Evolutionary conservation across 2,113 vertebrate genomes (phyloP).

Genomic region (Anarrhichthys ocellatus): DNA sequence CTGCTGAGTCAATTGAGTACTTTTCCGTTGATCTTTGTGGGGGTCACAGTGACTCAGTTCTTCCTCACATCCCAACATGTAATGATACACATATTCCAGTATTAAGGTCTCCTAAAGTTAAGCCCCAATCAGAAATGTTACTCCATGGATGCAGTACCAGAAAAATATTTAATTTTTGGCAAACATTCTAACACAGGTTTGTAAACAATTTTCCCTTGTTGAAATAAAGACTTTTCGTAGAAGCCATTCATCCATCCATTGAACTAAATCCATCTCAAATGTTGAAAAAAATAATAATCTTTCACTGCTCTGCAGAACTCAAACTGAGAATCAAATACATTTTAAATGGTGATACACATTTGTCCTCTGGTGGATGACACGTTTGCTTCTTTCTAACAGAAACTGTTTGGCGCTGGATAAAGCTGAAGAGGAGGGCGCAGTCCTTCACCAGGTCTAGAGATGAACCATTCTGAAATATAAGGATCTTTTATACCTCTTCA

Average conservation of each 20-base stretch:
- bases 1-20: neutral
- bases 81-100: slow-evolving; percentile 30
- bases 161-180: slow-evolving; percentile 71
- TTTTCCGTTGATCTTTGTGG: neutral
- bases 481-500: slow-evolving; percentile 45
- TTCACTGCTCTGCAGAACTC: slow-evolving; percentile 49
- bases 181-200: slow-evolving; percentile 79
- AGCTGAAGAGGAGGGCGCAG: slow-evolving; percentile 35
- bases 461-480: slow-evolving; percentile 37
- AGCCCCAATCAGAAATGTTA: slow-evolving; percentile 51
- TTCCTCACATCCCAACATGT: slow-evolving; percentile 14
- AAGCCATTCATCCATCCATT: slow-evolving; percentile 59
- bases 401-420: slow-evolving; percentile 55
- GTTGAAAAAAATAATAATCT: slow-evolving; percentile 40
- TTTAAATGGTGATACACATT: slow-evolving; percentile 47
- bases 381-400: slow-evolving; percentile 30
- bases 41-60: slow-evolving; percentile 8
- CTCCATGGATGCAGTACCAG: slow-evolving; percentile 62
- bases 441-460: slow-evolving; percentile 40
- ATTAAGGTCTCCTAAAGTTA: slow-evolving; percentile 29
- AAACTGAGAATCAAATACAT: slow-evolving; percentile 56
- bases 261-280: slow-evolving; percentile 55
- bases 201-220: slow-evolving; percentile 84
- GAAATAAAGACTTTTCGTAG: slow-evolving; percentile 77
- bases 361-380: slow-evolving; percentile 40